Evolutionary conservation across 2,113 vertebrate genomes (phyloP), one percentile per base, ranked within the genome.

Genomic region (Aspidoscelis tigris): DNA sequence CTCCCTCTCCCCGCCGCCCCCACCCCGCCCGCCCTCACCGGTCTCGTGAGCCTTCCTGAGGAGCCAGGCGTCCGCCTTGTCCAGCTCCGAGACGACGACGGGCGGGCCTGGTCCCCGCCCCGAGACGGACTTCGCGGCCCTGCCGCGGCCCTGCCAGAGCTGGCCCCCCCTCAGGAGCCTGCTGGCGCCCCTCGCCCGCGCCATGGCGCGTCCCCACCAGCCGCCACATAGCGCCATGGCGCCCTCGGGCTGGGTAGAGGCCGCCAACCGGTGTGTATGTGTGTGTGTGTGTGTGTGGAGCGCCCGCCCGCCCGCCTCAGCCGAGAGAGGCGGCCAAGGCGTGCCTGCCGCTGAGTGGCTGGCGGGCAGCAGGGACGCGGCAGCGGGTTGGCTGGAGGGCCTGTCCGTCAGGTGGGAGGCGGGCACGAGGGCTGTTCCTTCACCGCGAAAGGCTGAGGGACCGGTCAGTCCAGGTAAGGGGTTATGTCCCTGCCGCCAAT

Each of bases 61-160:
- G n/a, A 95, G 90, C 93, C 92, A 94, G 77, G 94, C 94, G 87
- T 95, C 94, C 76, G 93, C 94, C 39, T 91, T 93, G 43, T 95
- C 94, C 74, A 95, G 90, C 61, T 95, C 93, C 12, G 91, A 93
- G 55, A 88, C n/a, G 84, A 88, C n/a, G 84, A 81, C 58, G 83
- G 92, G 10, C 85, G 80, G 58, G 1, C 82, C 85, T 10, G 86
- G 79, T 1, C 88, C 90, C 22, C 92, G 92, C 7, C 93, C 92
- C 0, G 92, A 92, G 22, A 85, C 86, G 68, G 84, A 84, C 43
- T 70, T 26, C 50, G 90, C 88, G 14, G 87, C 91, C n/a, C 81
- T 22, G 24, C 86, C 91, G 12, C 89, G 89, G 66, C 93, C 86
- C n/a, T 87, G 43, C 11, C 89, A 86, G 72, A 89, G 86, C 21